Base-by-base conservation (phyloP, 2,888 invertebrate species). In the Scaptomyza cyrtandrae region DNA sequence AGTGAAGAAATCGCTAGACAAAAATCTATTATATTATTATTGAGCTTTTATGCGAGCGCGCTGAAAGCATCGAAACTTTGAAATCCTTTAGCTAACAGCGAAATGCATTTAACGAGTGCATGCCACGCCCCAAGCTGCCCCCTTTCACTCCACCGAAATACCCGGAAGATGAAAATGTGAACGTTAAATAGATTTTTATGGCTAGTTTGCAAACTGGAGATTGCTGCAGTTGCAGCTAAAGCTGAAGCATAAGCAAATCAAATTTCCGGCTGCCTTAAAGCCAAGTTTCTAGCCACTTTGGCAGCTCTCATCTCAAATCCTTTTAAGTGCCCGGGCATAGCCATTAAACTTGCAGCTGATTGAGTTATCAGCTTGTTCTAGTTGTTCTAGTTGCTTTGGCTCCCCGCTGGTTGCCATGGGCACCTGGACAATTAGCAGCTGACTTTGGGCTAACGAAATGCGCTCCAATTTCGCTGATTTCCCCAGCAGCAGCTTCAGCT, bases 21-120 rank as follows among this genome's bases (percentile, higher is more conserved):
- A 73, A 35, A 73, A 65, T 75, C 70, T 75, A 75, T 78, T 83
- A 78, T 78, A 75, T 70, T 81, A 85, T 82, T 82, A 85, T 82
- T 85, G 78, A 80, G 78, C 65, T 81, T 69, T 80, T 74, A 79
- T 80, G 71, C 64, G 35, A 68, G 31, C 60, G 73, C 66, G 60
- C 41, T 70, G 66, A 66, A 66, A 62, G 77, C 70, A 52, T 55
- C 58, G 60, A 64, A 71, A 67, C 55, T 70, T 79, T 62, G 54
- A 65, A 73, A 76, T 67, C 75, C 66, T 72, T 41, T 41, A 24
- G 58, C 54, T 60, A 63, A 69, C 78, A 68, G 55, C 65, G 53
- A 80, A 76, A 75, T 76, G 81, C 74, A 79, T 77, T 81, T 81
- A 68, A 61, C 43, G 45, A 62, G 41, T 33, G 55, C 13, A 48